Evolutionary conservation across 2,888 invertebrate genomes (phyloP), one percentile per base, ranked within the genome.

Genomic region (Apotomis capreana): DNA sequence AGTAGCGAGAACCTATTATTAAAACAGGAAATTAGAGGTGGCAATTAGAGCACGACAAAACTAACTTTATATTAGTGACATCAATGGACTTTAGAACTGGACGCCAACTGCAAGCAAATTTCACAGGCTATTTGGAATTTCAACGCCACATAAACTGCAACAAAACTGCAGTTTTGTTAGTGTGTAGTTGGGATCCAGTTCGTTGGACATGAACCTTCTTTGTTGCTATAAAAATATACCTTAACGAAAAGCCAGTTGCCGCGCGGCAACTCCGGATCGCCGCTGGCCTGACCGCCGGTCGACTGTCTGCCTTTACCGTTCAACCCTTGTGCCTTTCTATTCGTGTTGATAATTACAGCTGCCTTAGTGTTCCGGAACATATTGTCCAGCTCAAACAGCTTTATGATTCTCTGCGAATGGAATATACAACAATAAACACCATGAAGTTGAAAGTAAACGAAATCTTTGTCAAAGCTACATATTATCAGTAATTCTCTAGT

Each of bases 1-100:
- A 5, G 80, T 82, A 9, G 89, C 90, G 54, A 87, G 74, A 2
- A 92, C 71, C 85, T 85, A 76, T 13, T 69, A 67, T 61, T 52
- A 49, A 60, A 52, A 59, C 40, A 64, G 3, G 9, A 26, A 26
- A 26, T 26, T 26, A 26, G 26, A 26, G 26, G 26, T 26, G 26
- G 26, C 26, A 26, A 26, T 26, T 26, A 26, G 26, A 26, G 26
- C 26, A 26, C 26, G 26, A 26, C 26, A 26, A 26, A 26, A 26
- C 26, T 26, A 26, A 26, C 26, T 26, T 26, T 26, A 26, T 2
- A 26, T 2, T 26, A 26, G 26, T 26, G 26, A 26, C 2, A 26
- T 26, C 26, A 26, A 26, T 26, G 26, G 26, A 26, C 26, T 26
- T 15, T 15, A 15, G 15, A 26, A 26, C 26, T 26, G 26, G 26